Percentiles rank a stretch among this genome's conserved stretches.
Evolutionary conservation across 2,113 vertebrate genomes (phyloP).

Genomic region (Nansenia antarctica): DNA sequence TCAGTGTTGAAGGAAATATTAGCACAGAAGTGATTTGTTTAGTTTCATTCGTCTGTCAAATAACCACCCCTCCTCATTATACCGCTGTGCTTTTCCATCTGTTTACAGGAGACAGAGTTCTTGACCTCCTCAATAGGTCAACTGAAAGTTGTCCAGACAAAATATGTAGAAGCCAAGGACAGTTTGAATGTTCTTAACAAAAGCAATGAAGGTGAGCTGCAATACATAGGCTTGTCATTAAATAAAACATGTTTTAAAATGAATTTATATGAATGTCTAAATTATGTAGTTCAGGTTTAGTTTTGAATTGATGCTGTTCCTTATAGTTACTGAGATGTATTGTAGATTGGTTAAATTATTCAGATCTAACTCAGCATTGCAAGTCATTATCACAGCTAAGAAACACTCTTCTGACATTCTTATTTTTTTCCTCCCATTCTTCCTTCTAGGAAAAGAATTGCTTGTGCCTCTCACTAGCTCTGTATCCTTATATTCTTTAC

Average conservation of each 20-base stretch:
- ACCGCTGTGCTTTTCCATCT: slow-evolving; percentile 6
- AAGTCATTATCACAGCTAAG: too few species aligned
- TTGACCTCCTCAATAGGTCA: slow-evolving; percentile 90
- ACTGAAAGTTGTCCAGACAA: slow-evolving; percentile 91
- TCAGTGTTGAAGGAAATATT: background rate
- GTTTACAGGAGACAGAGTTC: slow-evolving; percentile 90
- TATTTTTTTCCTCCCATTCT: slow-evolving; percentile 4
- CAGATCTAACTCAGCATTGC: background rate
- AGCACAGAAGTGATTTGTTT: background rate
- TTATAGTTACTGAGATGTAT: background rate
- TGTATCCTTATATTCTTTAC: slow-evolving; percentile 82
- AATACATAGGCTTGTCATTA: background rate
- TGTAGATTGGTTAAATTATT: background rate
- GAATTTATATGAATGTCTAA: background rate
- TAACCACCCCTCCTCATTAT: background rate
- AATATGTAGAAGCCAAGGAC: slow-evolving; percentile 93
- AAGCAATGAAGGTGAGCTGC: slow-evolving; percentile 83
- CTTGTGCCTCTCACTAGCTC: slow-evolving; percentile 93
- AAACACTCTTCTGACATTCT: background rate
- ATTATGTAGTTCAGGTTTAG: background rate
- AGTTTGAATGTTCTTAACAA: slow-evolving; percentile 84
- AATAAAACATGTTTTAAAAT: background rate
- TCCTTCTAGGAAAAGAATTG: slow-evolving; percentile 84
- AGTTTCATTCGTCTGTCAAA: background rate
- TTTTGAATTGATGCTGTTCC: background rate